Conservation (phyloP, 2,113 vertebrate genomes). For the Thalassarche chlororhynchos region DNA sequence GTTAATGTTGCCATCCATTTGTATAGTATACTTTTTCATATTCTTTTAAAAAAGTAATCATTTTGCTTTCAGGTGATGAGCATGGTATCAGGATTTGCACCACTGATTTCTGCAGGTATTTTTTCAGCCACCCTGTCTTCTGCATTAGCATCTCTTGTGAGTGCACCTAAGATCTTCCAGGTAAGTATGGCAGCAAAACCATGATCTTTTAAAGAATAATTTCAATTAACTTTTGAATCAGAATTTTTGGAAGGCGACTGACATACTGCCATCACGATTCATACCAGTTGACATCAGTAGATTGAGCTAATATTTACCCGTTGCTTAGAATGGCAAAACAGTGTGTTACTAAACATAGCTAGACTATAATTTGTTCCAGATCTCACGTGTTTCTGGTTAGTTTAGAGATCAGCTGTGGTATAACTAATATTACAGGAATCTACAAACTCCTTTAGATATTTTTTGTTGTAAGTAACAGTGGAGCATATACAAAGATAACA, state of each 20-base stretch:
- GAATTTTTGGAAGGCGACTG: not conserved
- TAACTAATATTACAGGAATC: not conserved
- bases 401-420: not conserved
- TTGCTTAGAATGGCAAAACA: not conserved
- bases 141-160: conserved; percentile 97
- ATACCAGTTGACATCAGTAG: not conserved
- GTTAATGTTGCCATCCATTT: not conserved
- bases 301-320: not conserved
- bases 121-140: conserved; percentile 98
- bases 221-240: not conserved
- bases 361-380: no score
- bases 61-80: conserved; percentile 88
- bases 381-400: not conserved
- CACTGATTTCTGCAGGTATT: conserved; percentile 94
- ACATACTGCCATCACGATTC: not conserved
- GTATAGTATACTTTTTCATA: not conserved
- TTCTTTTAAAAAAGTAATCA: not conserved
- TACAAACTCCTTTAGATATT: not conserved
- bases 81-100: conserved; percentile 93
- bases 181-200: conserved; percentile 58
- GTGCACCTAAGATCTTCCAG: conserved; percentile 98
- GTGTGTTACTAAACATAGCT: not conserved
- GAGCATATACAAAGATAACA: not conserved
- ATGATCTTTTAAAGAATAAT: not conserved
- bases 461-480: not conserved